A percentile compares a stretch with the other conserved stretches of the same genome.
These are phyloP conservation scores for Pithys albifrons DNA, from an alignment of 2,113 vertebrate species.

Conservation along the genomic window DNA sequence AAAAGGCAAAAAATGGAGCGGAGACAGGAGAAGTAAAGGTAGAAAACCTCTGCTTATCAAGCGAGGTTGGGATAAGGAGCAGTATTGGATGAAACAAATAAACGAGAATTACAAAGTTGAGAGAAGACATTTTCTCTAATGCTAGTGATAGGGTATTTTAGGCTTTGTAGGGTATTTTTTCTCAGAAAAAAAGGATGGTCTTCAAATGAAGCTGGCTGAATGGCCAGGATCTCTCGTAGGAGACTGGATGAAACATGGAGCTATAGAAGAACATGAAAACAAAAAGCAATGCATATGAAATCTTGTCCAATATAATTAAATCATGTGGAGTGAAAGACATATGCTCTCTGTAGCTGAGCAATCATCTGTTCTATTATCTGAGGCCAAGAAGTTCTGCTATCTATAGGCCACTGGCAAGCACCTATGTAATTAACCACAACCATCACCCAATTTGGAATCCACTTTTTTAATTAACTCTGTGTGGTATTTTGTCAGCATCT, in stretches of 20 bases:
- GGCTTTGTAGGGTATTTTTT: background rate
- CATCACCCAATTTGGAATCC: background rate
- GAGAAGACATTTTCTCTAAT: background rate
- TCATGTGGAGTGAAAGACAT: background rate
- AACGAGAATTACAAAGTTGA: background rate
- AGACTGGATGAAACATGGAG: background rate
- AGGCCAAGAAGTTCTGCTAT: constrained; percentile 18
- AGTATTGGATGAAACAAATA: background rate
- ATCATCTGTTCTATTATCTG: background rate
- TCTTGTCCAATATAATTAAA: background rate
- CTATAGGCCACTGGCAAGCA: background rate
- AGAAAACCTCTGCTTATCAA: background rate
- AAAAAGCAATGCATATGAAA: background rate
- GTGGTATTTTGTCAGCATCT: background rate
- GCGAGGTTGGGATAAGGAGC: background rate
- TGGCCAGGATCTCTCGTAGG: background rate
- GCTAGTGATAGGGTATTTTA: background rate
- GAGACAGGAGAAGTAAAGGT: background rate
- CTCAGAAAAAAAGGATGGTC: background rate
- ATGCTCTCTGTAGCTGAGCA: background rate
- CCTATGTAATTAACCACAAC: constrained; percentile 1
- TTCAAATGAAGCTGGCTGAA: background rate
- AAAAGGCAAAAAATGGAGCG: background rate
- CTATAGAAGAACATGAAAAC: background rate
- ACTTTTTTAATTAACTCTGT: constrained; percentile 30